Percentiles rank a stretch among this genome's conserved stretches.
Evolutionary conservation across 2,797 vertebrate species (phyloP).

Genomic region (Yasuhikotakia modesta): DNA sequence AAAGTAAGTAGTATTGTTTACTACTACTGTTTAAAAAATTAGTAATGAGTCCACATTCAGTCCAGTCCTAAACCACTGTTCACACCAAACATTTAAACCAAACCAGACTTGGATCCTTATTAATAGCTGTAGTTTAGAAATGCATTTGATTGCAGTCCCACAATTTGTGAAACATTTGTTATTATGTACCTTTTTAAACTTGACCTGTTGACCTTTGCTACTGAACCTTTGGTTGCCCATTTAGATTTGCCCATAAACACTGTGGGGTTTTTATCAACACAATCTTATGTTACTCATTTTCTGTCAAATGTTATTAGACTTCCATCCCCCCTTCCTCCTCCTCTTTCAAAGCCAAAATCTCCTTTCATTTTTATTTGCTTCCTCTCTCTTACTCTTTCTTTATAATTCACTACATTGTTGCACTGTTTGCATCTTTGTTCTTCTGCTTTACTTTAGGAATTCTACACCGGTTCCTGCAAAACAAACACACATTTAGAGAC

Average conservation of each 20-base stretch:
- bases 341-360: not conserved
- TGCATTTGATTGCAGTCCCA: not conserved
- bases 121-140: not conserved
- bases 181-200: not conserved
- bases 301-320: not conserved
- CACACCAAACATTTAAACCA: no score
- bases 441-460: slow-evolving; percentile 13
- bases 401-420: slow-evolving; percentile 38
- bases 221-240: no score
- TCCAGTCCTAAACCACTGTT: no score
- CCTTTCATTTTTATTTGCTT: slow-evolving; percentile 22
- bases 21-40: no score
- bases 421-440: slow-evolving; percentile 40
- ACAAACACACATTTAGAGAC: slow-evolving; percentile 23
- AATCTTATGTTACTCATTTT: slow-evolving; percentile 14
- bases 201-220: no score
- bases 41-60: no score
- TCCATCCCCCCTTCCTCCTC: not conserved
- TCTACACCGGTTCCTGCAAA: slow-evolving; percentile 54
- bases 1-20: no score
- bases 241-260: not conserved
- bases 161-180: not conserved
- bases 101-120: not conserved
- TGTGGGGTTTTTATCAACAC: not conserved
- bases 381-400: slow-evolving; percentile 23